These are phyloP conservation scores for Crocidura indochinensis DNA, from an alignment of 2,797 vertebrate species.

Conservation along the genomic window DNA sequence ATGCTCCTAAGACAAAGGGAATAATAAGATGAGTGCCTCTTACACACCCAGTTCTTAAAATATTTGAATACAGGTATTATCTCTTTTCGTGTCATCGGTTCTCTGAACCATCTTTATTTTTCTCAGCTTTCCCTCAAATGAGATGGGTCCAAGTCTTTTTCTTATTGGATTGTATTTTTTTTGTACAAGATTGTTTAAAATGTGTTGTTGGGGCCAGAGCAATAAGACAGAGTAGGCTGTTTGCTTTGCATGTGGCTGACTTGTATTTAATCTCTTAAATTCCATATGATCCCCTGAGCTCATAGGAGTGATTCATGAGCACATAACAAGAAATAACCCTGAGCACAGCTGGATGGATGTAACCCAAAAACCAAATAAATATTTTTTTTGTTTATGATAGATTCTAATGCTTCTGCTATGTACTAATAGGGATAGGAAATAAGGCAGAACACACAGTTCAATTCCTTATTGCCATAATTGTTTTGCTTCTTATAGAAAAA, in stretches of 20 bases:
- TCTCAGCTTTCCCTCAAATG: constrained; percentile 18
- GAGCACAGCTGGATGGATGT: no score
- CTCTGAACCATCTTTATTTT: neutral
- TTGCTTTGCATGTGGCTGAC: no score
- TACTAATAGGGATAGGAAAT: neutral
- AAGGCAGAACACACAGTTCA: neutral
- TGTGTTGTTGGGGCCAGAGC: neutral
- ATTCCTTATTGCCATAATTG: neutral
- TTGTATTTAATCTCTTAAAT: no score
- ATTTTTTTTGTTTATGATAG: neutral
- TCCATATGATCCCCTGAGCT: no score
- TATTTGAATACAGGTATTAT: neutral
- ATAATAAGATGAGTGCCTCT: neutral
- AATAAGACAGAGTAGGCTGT: no score
- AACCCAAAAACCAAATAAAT: no score
- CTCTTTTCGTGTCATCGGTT: constrained; percentile 8
- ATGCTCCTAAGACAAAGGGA: neutral
- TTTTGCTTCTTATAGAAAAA: neutral
- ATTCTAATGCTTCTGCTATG: neutral
- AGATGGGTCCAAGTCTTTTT: constrained; percentile 31
- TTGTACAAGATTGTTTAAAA: constrained; percentile 46
- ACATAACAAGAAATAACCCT: no score
- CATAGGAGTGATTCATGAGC: no score
- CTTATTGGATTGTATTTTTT: constrained; percentile 31
- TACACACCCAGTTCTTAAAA: neutral